Conservation (phyloP, 2,888 invertebrate genomes). For the Agrilus biguttatus region DNA sequence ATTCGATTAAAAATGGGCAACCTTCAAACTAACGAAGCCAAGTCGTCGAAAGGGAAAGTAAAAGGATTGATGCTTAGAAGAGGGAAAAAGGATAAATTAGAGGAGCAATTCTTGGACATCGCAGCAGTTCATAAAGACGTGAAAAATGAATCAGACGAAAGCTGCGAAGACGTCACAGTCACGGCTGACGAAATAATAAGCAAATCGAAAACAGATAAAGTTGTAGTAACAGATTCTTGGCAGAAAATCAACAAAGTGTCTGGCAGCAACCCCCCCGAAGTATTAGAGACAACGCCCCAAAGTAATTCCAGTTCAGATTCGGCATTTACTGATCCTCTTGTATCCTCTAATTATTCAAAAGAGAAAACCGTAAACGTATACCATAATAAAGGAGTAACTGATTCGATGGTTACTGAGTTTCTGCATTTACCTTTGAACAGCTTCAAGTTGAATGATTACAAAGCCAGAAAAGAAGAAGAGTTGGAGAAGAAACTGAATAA, state of each 20-base stretch:
- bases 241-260: slow-evolving; percentile 16
- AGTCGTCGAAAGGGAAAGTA: slow-evolving; percentile 38
- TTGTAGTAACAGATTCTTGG: slow-evolving; percentile 22
- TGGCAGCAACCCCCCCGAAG: slow-evolving; percentile 7
- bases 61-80: slow-evolving; percentile 40
- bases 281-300: slow-evolving; percentile 26
- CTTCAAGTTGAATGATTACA: slow-evolving; percentile 28
- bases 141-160: slow-evolving; percentile 8
- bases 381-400: slow-evolving; percentile 21
- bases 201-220: slow-evolving; percentile 10
- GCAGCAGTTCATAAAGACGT: slow-evolving; percentile 2
- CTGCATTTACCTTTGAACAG: slow-evolving; percentile 22
- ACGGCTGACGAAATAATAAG: slow-evolving; percentile 2
- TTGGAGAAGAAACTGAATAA: slow-evolving; percentile 24
- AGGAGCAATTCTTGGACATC: slow-evolving; percentile 21
- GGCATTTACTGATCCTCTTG: slow-evolving; percentile 56
- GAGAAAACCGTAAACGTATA: slow-evolving; percentile 38
- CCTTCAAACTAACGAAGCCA: slow-evolving; percentile 36
- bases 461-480: slow-evolving; percentile 21
- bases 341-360: slow-evolving; percentile 40
- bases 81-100: slow-evolving; percentile 26
- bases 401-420: slow-evolving; percentile 11
- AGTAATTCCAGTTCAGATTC: slow-evolving; percentile 54
- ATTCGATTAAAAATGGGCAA: slow-evolving; percentile 35
- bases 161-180: slow-evolving; percentile 7